Base-by-base conservation (phyloP, 2,797 vertebrate genomes). In the Lagocephalus sceleratus region DNA sequence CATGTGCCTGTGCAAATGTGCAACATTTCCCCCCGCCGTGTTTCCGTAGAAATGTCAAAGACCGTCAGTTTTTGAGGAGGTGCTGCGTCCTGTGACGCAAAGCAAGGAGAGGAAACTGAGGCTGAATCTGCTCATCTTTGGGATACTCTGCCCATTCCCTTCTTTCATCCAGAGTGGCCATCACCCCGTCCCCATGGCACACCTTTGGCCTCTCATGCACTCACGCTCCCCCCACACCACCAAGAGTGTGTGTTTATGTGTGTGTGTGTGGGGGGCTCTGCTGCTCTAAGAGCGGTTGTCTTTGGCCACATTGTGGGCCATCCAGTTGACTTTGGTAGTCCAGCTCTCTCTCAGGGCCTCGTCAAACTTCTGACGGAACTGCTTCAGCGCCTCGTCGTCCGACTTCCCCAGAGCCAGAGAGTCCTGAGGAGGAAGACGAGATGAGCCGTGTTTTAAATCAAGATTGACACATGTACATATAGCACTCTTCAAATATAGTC, bases 251-350 rank as follows among this genome's bases (percentile, higher is more conserved):
- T 11, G 11, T 5, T 6, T 8, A 8, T 8, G 26, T 8, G 4
- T 29, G 26, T 5, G 5, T 29, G 7, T 29, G 26, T 29, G 26
- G 26, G 26, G 32, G 32, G 32, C 10, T 35, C 32, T 52, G 67
- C 46, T 41, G 70, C 50, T 56, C 88, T 95, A 98, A 48, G 96
- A 98, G 73, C 94, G 92, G 86, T 96, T 95, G 85, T 97, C 94
- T 76, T 95, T 98, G 35, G 93, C 92, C 73, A 99, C 94, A 11
- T 96, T 98, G 82, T 99, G 97, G 16, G 97, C 97, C 97, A 99
- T 99, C 97, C 96, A 99, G 91, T 99, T 99, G 71, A 99, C 96
- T 92, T 99, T 99, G 78, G 97, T 99, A 53, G 97, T 98, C 97
- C 97, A 99, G 80, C 97, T 99, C 84, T 99, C 97, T 78, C 96